These are phyloP conservation scores for Leucopternis melanops DNA, from an alignment of 2,113 vertebrate species.

Conservation along the genomic window DNA sequence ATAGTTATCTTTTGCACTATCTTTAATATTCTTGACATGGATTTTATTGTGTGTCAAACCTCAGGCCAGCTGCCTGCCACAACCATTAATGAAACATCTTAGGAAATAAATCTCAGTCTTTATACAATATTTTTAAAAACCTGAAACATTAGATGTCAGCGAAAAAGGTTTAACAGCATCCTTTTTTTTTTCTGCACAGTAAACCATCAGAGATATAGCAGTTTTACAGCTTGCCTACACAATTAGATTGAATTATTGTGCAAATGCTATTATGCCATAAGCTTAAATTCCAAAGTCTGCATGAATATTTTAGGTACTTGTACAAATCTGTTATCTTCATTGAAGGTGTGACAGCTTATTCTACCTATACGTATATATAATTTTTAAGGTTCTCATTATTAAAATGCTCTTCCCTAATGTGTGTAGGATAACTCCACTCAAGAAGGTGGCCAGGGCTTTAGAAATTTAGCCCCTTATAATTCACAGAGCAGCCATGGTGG, in stretches of 20 bases:
- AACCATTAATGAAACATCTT: constrained; percentile 86
- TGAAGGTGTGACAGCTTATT: constrained; percentile 43
- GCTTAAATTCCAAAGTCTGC: constrained; percentile 60
- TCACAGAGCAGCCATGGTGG: neutral
- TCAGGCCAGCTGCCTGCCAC: constrained; percentile 79
- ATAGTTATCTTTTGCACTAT: constrained; percentile 89
- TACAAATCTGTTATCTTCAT: constrained; percentile 60
- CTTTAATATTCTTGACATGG: constrained; percentile 90
- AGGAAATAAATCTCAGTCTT: constrained; percentile 85
- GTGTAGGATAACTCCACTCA: neutral
- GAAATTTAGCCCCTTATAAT: neutral
- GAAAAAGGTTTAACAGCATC: constrained; percentile 70
- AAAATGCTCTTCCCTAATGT: neutral
- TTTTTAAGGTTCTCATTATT: constrained; percentile 12
- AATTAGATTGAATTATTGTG: constrained; percentile 73
- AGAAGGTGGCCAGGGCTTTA: neutral
- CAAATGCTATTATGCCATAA: constrained; percentile 47
- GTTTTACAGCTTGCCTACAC: constrained; percentile 58
- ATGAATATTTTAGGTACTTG: constrained; percentile 49
- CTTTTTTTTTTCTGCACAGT: neutral
- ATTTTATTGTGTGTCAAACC: constrained; percentile 93
- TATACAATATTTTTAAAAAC: constrained; percentile 80
- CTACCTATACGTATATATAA: neutral
- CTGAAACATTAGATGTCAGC: constrained; percentile 81
- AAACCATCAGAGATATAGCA: constrained; percentile 61